Conservation (phyloP, 2,113 vertebrate species). For the Xenopus borealis region DNA sequence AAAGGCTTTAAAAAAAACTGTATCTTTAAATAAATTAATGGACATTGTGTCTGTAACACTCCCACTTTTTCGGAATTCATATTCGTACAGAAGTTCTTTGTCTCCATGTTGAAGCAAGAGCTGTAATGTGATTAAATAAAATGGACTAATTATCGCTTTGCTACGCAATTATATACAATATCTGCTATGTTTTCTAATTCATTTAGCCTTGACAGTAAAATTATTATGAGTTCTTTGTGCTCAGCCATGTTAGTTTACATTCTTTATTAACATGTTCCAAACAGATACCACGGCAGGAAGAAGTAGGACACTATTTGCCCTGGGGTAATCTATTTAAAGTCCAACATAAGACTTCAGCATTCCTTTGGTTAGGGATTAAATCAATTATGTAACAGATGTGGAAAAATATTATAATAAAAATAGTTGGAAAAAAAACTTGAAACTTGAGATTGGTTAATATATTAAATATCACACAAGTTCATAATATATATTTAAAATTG, state of each 20-base stretch:
- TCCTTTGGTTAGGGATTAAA: constrained; percentile 76
- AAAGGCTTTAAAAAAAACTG: constrained; percentile 8
- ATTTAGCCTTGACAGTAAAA: constrained; percentile 39
- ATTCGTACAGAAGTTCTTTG: constrained; percentile 30
- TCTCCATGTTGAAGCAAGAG: background rate
- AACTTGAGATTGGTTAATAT: no score
- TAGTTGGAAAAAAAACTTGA: constrained; percentile 24
- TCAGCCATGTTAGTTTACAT: constrained; percentile 65
- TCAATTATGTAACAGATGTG: constrained; percentile 76
- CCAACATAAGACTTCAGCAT: constrained; percentile 67
- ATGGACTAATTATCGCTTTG: constrained; percentile 34
- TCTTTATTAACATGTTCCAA: constrained; percentile 62
- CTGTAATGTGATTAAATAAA: constrained; percentile 31
- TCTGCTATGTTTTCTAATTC: constrained; percentile 25
- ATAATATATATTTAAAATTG: no score
- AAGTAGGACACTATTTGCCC: constrained; percentile 75
- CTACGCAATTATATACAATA: constrained; percentile 19
- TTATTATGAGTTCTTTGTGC: constrained; percentile 67
- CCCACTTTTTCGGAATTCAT: constrained; percentile 4
- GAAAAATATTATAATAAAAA: constrained; percentile 50
- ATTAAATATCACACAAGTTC: no score
- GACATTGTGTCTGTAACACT: background rate
- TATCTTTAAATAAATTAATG: constrained; percentile 23
- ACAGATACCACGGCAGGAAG: constrained; percentile 64
- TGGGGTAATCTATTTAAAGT: constrained; percentile 69